phyloP scores from a whole-genome alignment of 1,140 invertebrate genomes.

The Bombus affinis region DNA sequence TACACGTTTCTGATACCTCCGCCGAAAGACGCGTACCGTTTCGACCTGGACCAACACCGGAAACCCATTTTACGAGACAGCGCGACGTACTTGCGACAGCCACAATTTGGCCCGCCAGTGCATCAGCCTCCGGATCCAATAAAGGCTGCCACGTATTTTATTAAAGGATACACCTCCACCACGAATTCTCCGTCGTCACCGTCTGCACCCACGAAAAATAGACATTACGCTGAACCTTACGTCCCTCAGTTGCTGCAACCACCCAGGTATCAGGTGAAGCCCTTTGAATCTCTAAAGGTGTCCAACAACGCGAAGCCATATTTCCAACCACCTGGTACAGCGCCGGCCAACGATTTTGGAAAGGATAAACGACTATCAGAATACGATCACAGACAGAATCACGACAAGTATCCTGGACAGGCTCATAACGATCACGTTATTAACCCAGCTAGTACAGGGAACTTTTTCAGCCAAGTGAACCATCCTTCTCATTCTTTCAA shows the following conservation, averaged over 20 bases:
- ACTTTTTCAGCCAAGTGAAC: constrained; percentile 75
- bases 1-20: constrained; percentile 79
- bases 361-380: constrained; percentile 64
- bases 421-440: constrained; percentile 46
- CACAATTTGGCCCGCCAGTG: constrained; percentile 52
- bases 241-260: constrained; percentile 64
- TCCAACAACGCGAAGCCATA: constrained; percentile 69
- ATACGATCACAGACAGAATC: constrained; percentile 33
- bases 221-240: constrained; percentile 63
- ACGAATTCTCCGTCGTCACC: constrained; percentile 15
- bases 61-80: constrained; percentile 71
- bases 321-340: constrained; percentile 61
- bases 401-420: constrained; percentile 56
- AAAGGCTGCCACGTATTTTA: constrained; percentile 70
- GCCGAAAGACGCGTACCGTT: constrained; percentile 74
- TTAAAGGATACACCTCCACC: constrained; percentile 64
- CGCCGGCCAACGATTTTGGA: constrained; percentile 46
- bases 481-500: constrained; percentile 70
- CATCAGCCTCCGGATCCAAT: constrained; percentile 66
- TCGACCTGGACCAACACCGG: constrained; percentile 73
- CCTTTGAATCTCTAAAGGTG: constrained; percentile 74
- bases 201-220: constrained; percentile 54
- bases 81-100: constrained; percentile 64
- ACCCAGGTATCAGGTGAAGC: constrained; percentile 60
- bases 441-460: constrained; percentile 49